Base-by-base conservation (phyloP, 2,113 vertebrate species). In the Halichoeres trimaculatus region DNA sequence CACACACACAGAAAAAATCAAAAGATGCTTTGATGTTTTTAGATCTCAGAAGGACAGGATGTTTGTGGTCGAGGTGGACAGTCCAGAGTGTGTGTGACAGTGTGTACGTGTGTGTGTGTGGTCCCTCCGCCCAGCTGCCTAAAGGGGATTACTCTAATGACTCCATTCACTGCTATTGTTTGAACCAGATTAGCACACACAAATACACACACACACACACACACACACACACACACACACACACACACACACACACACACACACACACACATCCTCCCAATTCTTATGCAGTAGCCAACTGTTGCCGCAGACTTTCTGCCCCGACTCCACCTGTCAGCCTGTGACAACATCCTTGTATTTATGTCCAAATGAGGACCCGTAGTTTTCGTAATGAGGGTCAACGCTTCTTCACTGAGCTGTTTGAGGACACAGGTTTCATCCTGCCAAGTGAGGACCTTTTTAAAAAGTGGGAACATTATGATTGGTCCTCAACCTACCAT, bases 61-160 rank as follows among this genome's bases (percentile, higher is more conserved):
- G 72, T 76, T 73, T 55, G 58, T 10, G 54, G 73, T 34, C 24
- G 50, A 74, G 45, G 64, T 73, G 63, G 63, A 81, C 81, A 10
- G 30, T 52, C 20, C 50, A 16, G 17, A 65, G 57, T 70, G 71
- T 60, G 74, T 47, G 54, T 57, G 75, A 36, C 56, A 60, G 63
- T 52, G 47, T 52, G 72, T 52, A 59, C 51, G 51, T 57, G 55
- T 59, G 66, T 47, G 51, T 54, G 61, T 55, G 58, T 78, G 66
- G 75, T 77, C 81, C 52, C 62, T 6, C 38, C 9, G 4, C 41
- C 60, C 55, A 22, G 48, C 55, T 76, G 41, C 54, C 82, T 78
- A 88, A 83, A 62, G 55, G 63, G 67, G 83, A 84, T 89, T 80
- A 87, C 77, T 80, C 70, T 85, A 80, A 84, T 85, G 63, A 83